Percentiles rank a stretch among this genome's conserved stretches.
Evolutionary conservation across 2,113 vertebrate genomes (phyloP).

Genomic region (Callopanchax toddi): DNA sequence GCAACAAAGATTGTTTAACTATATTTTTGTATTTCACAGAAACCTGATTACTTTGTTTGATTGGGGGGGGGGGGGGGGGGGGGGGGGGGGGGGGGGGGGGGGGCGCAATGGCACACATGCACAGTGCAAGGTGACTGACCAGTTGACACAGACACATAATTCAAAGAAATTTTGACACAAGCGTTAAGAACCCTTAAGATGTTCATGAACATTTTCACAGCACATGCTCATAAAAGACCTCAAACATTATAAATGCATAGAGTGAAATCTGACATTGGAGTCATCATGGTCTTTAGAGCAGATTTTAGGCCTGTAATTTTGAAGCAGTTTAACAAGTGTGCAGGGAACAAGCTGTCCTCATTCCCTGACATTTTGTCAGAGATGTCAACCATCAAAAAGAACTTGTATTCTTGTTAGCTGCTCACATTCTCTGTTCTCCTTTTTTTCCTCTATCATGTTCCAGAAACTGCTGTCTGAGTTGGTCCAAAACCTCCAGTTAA

Average conservation of each 20-base stretch:
- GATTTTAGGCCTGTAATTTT: not conserved
- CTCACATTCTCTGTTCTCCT: not conserved
- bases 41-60: not conserved
- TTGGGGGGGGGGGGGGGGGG: no score
- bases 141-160: not conserved
- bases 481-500: not conserved
- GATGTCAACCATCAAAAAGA: not conserved
- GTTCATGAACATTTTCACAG: no score
- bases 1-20: not conserved
- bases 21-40: not conserved
- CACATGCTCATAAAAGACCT: not conserved
- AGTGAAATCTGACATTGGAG: not conserved
- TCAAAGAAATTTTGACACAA: not conserved
- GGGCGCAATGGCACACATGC: no score
- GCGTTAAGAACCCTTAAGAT: not conserved
- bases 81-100: no score
- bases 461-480: not conserved
- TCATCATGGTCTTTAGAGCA: not conserved
- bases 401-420: not conserved
- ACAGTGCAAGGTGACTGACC: no score
- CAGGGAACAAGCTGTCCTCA: not conserved
- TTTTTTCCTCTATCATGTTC: not conserved
- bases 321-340: not conserved
- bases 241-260: not conserved
- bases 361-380: not conserved